A percentile compares a stretch with the other conserved stretches of the same genome.
These are phyloP conservation scores for Nomada ruficornis DNA, from an alignment of 2,888 invertebrate species.

Conservation along the genomic window DNA sequence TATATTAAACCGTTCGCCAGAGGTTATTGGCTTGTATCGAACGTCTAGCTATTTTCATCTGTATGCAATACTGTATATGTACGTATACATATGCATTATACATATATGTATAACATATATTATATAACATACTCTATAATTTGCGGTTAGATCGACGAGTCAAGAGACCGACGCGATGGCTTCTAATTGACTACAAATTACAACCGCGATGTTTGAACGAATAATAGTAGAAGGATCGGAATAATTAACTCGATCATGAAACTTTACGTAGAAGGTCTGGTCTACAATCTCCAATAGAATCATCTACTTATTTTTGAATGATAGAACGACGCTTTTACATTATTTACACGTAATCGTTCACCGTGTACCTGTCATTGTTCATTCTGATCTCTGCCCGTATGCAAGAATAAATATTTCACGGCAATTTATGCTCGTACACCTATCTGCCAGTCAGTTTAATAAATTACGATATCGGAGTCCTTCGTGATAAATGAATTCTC, in stretches of 20 bases:
- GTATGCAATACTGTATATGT: neutral
- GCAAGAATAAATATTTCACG: neutral
- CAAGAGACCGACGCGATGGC: slow-evolving; percentile 53
- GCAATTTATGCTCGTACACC: neutral
- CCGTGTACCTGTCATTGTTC: too few relatives aligned
- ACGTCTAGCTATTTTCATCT: slow-evolving; percentile 53
- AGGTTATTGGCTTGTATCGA: slow-evolving; percentile 58
- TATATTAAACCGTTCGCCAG: slow-evolving; percentile 46
- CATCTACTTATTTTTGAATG: too few relatives aligned
- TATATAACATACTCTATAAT: slow-evolving; percentile 45
- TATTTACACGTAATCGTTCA: too few relatives aligned
- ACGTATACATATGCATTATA: neutral
- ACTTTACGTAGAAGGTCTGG: neutral
- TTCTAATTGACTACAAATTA: slow-evolving; percentile 55
- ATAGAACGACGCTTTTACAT: too few relatives aligned
- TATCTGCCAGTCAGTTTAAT: neutral
- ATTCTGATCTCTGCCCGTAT: too few relatives aligned
- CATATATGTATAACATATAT: slow-evolving; percentile 20
- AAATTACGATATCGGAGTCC: neutral
- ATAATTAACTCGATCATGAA: slow-evolving; percentile 16
- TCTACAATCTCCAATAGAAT: too few relatives aligned
- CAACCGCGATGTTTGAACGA: slow-evolving; percentile 32
- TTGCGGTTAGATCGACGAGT: slow-evolving; percentile 47
- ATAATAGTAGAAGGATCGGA: neutral
- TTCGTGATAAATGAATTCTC: neutral